phyloP scores from a whole-genome alignment of 2,888 invertebrate genomes.

The Megastigmus dorsalis region DNA sequence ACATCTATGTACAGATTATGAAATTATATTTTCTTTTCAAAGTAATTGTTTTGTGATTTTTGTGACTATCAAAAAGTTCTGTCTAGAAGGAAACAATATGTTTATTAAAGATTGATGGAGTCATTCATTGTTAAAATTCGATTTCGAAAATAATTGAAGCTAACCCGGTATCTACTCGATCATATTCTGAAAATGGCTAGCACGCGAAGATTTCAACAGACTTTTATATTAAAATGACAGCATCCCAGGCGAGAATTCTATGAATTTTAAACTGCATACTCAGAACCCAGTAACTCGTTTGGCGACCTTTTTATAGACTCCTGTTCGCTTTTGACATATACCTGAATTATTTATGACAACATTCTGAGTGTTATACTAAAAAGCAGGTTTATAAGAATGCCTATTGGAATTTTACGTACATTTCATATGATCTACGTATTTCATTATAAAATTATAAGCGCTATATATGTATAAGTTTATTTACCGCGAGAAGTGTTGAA shows the following conservation, averaged over 20 bases:
- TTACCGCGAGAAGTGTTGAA: too few species aligned
- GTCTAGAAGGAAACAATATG: background rate
- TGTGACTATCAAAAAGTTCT: too few species aligned
- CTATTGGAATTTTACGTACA: conserved; percentile 3
- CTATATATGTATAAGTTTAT: too few species aligned
- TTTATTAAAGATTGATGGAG: conserved; percentile 6
- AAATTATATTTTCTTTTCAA: too few species aligned
- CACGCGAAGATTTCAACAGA: background rate
- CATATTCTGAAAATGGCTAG: background rate
- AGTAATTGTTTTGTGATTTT: too few species aligned
- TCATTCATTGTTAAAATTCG: background rate
- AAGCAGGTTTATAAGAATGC: conserved; percentile 20
- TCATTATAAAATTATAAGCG: too few species aligned
- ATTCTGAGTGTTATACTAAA: background rate
- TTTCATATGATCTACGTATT: too few species aligned
- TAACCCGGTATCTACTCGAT: background rate
- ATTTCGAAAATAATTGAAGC: background rate
- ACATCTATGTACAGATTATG: too few species aligned
- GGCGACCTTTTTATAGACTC: background rate
- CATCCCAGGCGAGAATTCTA: conserved; percentile 19
- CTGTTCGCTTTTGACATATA: background rate
- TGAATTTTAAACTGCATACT: conserved; percentile 42
- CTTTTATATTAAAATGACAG: conserved; percentile 10
- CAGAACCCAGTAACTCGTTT: conserved; percentile 24
- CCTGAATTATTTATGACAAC: conserved; percentile 11